phyloP scores from a whole-genome alignment of 2,797 vertebrate species.

The Valencia hispanica region DNA sequence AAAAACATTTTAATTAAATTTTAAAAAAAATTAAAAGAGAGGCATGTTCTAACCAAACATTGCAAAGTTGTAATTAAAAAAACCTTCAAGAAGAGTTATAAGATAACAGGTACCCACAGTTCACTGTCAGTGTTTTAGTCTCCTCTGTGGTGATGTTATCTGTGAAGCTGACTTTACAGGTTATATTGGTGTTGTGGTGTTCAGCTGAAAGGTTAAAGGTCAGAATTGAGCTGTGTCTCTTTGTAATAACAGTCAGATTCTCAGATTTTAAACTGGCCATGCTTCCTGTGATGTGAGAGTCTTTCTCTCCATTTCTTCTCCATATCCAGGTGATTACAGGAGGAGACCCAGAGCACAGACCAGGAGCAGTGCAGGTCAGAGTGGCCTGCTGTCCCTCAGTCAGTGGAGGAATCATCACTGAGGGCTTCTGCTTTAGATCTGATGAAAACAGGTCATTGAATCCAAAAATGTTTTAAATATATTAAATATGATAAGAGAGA shows the following conservation, averaged over 20 bases:
- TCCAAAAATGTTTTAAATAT: neutral
- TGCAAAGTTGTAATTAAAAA: neutral
- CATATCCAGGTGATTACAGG: slow-evolving; percentile 58
- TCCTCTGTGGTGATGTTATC: slow-evolving; percentile 9
- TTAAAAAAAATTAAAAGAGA: neutral
- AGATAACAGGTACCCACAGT: slow-evolving; percentile 44
- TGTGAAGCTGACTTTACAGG: slow-evolving; percentile 50
- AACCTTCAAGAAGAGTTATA: neutral
- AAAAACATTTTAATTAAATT: too few species aligned
- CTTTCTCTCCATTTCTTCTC: neutral
- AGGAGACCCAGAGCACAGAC: slow-evolving; percentile 50
- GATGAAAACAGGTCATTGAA: neutral
- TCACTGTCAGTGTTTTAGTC: slow-evolving; percentile 33
- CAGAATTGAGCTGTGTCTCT: slow-evolving; percentile 41
- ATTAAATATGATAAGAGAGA: neutral
- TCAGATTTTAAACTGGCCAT: neutral
- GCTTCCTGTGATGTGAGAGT: slow-evolving; percentile 3
- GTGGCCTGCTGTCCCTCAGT: slow-evolving; percentile 39
- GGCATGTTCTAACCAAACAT: neutral
- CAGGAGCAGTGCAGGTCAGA: slow-evolving; percentile 66
- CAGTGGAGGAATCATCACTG: slow-evolving; percentile 37
- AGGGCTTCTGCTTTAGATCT: slow-evolving; percentile 52
- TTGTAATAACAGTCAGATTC: neutral
- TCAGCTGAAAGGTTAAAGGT: slow-evolving; percentile 42
- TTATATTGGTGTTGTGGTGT: slow-evolving; percentile 21